Conservation (phyloP, 2,888 invertebrate genomes). For the Acleris emargana region DNA sequence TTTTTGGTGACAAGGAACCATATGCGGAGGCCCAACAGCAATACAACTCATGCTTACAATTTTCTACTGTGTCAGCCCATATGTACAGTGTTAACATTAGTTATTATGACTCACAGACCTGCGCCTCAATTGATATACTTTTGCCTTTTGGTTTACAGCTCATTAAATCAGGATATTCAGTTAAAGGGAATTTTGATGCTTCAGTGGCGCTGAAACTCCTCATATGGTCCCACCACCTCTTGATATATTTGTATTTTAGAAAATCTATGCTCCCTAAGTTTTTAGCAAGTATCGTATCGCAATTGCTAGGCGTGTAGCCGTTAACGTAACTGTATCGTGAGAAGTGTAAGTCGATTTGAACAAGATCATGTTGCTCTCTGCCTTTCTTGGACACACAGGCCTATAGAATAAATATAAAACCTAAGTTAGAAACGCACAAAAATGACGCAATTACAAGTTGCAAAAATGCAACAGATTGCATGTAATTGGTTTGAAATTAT, state of each 20-base stretch:
- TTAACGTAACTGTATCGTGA: slow-evolving; percentile 82
- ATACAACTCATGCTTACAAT: slow-evolving; percentile 26
- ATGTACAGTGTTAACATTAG: slow-evolving; percentile 27
- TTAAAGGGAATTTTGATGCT: slow-evolving; percentile 67
- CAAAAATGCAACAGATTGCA: slow-evolving; percentile 9
- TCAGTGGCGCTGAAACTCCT: slow-evolving; percentile 82
- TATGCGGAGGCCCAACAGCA: slow-evolving; percentile 61
- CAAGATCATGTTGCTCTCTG: slow-evolving; percentile 51
- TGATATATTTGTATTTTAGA: slow-evolving; percentile 72
- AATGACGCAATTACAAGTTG: slow-evolving; percentile 19
- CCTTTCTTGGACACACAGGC: slow-evolving; percentile 42
- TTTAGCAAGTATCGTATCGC: slow-evolving; percentile 73
- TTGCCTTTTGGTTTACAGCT: slow-evolving; percentile 49
- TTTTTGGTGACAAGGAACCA: slow-evolving; percentile 67
- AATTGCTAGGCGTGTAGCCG: slow-evolving; percentile 80
- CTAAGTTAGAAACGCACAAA: slow-evolving; percentile 4
- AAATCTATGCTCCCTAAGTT: slow-evolving; percentile 61
- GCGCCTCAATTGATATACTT: slow-evolving; percentile 56
- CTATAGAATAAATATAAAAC: slow-evolving; percentile 57
- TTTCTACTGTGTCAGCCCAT: slow-evolving; percentile 38
- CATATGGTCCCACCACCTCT: slow-evolving; percentile 86
- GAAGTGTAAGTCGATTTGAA: slow-evolving; percentile 72
- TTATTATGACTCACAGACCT: slow-evolving; percentile 58
- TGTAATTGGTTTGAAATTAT: slow-evolving; percentile 39
- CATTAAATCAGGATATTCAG: slow-evolving; percentile 52